A percentile compares a stretch with the other conserved stretches of the same genome.
Conservation (phyloP, 2,797 vertebrate genomes). For the Pitangus sulphuratus region DNA sequence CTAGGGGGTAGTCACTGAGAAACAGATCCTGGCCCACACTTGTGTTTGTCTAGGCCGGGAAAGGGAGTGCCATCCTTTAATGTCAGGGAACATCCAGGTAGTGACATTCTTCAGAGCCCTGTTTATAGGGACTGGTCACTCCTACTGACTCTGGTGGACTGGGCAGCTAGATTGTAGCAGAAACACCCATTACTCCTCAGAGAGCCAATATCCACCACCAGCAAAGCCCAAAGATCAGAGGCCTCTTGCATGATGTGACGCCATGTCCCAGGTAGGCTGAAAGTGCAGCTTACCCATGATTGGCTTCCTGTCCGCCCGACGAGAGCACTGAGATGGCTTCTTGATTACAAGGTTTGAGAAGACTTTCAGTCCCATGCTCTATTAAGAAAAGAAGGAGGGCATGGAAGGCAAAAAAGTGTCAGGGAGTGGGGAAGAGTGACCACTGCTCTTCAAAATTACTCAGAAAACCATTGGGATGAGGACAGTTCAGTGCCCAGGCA, state of each 20-base stretch:
- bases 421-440: neutral
- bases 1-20: neutral
- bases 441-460: neutral
- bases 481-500: fast-evolving
- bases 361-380: conserved; percentile 69
- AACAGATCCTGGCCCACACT: neutral
- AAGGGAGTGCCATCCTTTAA: neutral
- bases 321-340: conserved; percentile 39
- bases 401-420: neutral
- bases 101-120: neutral
- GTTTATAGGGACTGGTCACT: neutral
- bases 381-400: neutral
- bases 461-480: neutral
- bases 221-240: neutral
- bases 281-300: neutral
- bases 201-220: neutral
- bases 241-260: neutral
- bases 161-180: neutral
- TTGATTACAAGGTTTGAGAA: conserved; percentile 67
- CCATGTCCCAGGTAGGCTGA: neutral
- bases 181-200: neutral
- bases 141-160: neutral
- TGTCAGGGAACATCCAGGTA: neutral
- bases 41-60: neutral
- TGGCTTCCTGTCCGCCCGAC: neutral